Evolutionary conservation across 2,113 vertebrate species (phyloP).

Genomic region (Synodontis membranacea): DNA sequence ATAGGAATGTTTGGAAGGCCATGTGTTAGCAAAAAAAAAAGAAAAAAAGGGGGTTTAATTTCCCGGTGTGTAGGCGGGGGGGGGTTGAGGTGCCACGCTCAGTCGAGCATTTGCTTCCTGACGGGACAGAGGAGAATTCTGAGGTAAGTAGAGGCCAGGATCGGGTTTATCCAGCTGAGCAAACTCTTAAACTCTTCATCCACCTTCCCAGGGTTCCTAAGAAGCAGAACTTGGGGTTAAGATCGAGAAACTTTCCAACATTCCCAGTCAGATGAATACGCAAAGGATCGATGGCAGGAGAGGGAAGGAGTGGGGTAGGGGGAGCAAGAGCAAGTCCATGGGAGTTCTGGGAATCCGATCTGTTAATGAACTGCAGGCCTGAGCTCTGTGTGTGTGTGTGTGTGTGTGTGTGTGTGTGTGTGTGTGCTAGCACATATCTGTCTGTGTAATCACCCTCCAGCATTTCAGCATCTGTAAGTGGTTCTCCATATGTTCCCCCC

Average conservation of each 20-base stretch:
- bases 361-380: constrained; percentile 74
- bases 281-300: not conserved
- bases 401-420: constrained; percentile 18
- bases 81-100: not conserved
- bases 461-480: constrained; percentile 31
- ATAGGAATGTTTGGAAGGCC: constrained; percentile 31
- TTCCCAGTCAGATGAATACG: constrained; percentile 69
- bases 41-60: not conserved
- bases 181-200: not conserved
- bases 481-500: constrained; percentile 53
- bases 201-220: constrained; percentile 55
- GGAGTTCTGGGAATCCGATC: constrained; percentile 70
- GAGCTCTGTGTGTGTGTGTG: constrained; percentile 1
- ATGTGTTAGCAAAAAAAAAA: not conserved
- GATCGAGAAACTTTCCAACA: constrained; percentile 66
- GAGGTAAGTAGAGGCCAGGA: constrained; percentile 52
- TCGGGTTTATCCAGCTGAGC: constrained; percentile 44
- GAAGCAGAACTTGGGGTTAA: constrained; percentile 62
- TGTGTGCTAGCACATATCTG: not conserved
- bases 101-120: not conserved
- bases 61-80: not conserved
- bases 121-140: constrained; percentile 51
- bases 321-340: constrained; percentile 61
- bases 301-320: not conserved
- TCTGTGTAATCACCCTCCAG: constrained; percentile 31